A percentile compares a stretch with the other conserved stretches of the same genome.
These are phyloP conservation scores for Agonopterix alstromeriana DNA, from an alignment of 2,888 invertebrate genomes.

Conservation along the genomic window DNA sequence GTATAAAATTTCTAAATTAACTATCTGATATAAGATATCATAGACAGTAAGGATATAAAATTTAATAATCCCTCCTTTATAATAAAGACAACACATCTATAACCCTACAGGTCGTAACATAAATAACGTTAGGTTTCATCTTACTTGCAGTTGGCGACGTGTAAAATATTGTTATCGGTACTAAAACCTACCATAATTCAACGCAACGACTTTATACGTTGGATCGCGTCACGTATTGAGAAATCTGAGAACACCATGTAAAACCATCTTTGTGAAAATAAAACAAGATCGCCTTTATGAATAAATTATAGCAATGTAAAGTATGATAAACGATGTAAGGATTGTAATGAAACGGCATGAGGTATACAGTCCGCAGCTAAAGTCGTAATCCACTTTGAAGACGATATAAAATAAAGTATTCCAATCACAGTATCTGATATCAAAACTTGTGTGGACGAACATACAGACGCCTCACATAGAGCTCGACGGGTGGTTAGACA, in stretches of 20 bases:
- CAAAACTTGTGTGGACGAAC: slow-evolving; percentile 38
- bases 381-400: slow-evolving; percentile 13
- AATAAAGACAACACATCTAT: slow-evolving; percentile 40
- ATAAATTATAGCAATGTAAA: slow-evolving; percentile 74
- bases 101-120: slow-evolving; percentile 34
- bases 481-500: slow-evolving; percentile 67
- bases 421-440: not conserved
- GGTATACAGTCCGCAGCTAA: slow-evolving; percentile 43
- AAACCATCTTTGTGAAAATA: slow-evolving; percentile 58
- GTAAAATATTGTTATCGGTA: slow-evolving; percentile 69
- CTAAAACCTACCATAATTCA: slow-evolving; percentile 59
- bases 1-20: slow-evolving; percentile 25
- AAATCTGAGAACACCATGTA: slow-evolving; percentile 66
- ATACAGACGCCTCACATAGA: slow-evolving; percentile 64
- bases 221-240: slow-evolving; percentile 66
- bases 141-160: slow-evolving; percentile 63
- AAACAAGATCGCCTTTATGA: slow-evolving; percentile 63
- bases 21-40: slow-evolving; percentile 33
- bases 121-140: slow-evolving; percentile 51
- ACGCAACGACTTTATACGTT: slow-evolving; percentile 47
- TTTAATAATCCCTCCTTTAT: slow-evolving; percentile 22
- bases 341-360: slow-evolving; percentile 67
- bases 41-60: slow-evolving; percentile 24
- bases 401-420: not conserved
- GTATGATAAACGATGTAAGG: slow-evolving; percentile 72